phyloP scores from a whole-genome alignment of 2,888 invertebrate genomes.

The Automeris io region DNA sequence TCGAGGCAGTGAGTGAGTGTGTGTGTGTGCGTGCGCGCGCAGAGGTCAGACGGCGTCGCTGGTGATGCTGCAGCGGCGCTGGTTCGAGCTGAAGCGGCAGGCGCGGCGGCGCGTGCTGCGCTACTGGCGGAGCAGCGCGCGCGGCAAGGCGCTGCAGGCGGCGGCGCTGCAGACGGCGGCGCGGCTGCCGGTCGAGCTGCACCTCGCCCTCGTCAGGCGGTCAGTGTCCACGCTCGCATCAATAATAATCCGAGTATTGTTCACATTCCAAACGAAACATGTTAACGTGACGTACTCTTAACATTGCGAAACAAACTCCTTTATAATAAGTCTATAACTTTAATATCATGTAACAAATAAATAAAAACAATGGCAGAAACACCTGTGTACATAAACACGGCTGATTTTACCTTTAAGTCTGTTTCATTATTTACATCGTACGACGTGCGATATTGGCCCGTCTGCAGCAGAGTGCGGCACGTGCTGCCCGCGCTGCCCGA shows the following conservation, averaged over 20 bases:
- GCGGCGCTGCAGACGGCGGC: background rate
- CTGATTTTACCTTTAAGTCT: no score
- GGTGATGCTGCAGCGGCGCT: constrained; percentile 35
- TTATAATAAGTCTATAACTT: no score
- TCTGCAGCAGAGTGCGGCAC: no score
- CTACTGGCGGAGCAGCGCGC: background rate
- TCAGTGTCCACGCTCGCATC: background rate
- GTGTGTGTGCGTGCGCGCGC: background rate
- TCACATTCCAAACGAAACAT: no score
- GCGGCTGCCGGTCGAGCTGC: background rate
- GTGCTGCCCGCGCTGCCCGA: no score
- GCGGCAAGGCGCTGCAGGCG: background rate
- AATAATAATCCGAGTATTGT: background rate
- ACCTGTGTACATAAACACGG: no score
- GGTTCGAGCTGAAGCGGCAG: constrained; percentile 31
- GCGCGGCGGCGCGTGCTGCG: constrained; percentile 14
- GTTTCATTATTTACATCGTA: no score
- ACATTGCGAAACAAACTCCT: no score
- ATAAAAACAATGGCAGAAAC: no score
- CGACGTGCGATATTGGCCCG: no score
- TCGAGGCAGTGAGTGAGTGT: constrained; percentile 2
- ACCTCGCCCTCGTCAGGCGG: background rate
- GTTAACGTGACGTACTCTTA: no score
- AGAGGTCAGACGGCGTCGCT: constrained; percentile 17
- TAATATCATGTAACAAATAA: no score